These are phyloP conservation scores for Echiichthys vipera DNA, from an alignment of 2,797 vertebrate species.

Conservation along the genomic window DNA sequence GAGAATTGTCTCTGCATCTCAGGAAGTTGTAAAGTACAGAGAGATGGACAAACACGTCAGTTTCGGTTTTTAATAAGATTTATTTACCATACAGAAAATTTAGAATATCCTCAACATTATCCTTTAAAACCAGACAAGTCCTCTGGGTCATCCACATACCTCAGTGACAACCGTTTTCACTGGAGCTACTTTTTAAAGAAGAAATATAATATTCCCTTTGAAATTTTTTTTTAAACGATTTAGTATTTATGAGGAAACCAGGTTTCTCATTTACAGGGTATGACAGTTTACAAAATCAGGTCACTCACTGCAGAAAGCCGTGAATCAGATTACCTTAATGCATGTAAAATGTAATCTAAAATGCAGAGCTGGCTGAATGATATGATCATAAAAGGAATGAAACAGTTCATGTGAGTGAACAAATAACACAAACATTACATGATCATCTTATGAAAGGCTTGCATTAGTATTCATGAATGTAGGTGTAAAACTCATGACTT, in stretches of 20 bases:
- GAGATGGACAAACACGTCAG: background rate
- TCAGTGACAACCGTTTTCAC: too few species aligned
- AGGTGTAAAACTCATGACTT: constrained; percentile 49
- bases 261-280: background rate
- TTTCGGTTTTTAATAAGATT: background rate
- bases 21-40: background rate
- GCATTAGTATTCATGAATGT: constrained; percentile 47
- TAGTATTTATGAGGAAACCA: background rate
- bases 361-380: too few species aligned
- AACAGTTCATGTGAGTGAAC: background rate
- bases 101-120: background rate
- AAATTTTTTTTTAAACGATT: background rate
- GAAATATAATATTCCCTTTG: background rate
- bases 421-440: background rate
- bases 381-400: constrained; percentile 10
- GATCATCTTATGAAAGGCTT: constrained; percentile 30
- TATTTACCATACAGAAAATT: background rate
- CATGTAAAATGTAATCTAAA: background rate
- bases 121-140: too few species aligned
- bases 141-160: too few species aligned
- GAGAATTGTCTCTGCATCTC: too few species aligned
- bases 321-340: constrained; percentile 10
- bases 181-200: background rate
- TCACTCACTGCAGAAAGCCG: background rate
- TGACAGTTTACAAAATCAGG: background rate